A percentile compares a stretch with the other conserved stretches of the same genome.
These are phyloP conservation scores for Actinernus sp. DNA, from an alignment of 92 coral and sea anemone genomes.

Conservation along the genomic window DNA sequence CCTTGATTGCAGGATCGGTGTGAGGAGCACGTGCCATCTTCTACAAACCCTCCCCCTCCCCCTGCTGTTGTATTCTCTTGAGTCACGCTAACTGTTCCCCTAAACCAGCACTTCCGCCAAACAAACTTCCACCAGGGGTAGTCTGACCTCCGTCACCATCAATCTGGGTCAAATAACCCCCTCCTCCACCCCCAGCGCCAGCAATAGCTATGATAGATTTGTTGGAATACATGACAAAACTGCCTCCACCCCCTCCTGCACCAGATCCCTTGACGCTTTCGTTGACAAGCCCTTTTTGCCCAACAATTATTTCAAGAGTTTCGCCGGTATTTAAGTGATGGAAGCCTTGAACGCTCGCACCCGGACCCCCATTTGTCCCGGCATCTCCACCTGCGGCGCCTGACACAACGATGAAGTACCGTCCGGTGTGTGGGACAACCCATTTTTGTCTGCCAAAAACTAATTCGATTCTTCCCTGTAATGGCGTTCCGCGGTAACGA, in stretches of 20 bases:
- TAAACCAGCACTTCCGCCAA: conserved; percentile 40
- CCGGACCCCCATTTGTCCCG: conserved; percentile 9
- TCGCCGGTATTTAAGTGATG: conserved; percentile 14
- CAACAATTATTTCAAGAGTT: conserved; percentile 39
- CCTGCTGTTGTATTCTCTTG: conserved; percentile 23
- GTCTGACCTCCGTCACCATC: conserved; percentile 44
- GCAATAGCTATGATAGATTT: conserved; percentile 42
- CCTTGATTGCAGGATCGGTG: too few relatives aligned
- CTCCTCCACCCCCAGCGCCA: conserved; percentile 80
- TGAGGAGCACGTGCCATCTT: conserved; percentile 32
- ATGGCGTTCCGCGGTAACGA: conserved; percentile 1
- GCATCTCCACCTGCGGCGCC: conserved; percentile 63
- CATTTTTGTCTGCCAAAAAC: conserved; percentile 53
- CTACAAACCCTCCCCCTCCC: conserved; percentile 64
- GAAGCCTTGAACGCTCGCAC: conserved; percentile 36
- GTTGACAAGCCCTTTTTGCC: conserved; percentile 48
- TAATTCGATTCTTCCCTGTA: conserved; percentile 13
- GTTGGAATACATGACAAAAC: conserved; percentile 15
- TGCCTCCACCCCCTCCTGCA: conserved; percentile 77
- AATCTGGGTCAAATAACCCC: neutral
- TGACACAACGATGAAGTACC: conserved; percentile 19
- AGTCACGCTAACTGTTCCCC: conserved; percentile 38
- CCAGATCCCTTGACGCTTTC: conserved; percentile 37
- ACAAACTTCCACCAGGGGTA: conserved; percentile 21
- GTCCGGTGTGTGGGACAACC: conserved; percentile 61